These are phyloP conservation scores for Butorides virescens DNA, from an alignment of 2,113 vertebrate species.

Conservation along the genomic window DNA sequence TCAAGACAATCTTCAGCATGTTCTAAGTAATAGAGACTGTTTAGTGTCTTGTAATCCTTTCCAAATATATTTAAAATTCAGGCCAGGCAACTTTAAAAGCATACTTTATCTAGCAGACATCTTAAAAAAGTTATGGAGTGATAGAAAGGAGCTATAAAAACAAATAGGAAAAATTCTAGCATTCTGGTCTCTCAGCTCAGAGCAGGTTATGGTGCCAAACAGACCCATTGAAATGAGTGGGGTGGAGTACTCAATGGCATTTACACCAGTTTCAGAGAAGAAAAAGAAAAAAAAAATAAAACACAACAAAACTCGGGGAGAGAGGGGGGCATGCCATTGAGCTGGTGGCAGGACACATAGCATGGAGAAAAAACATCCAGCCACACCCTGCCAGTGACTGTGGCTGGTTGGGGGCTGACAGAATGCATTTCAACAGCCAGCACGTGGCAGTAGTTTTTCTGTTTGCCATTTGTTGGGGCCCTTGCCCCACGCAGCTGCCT, in stretches of 20 bases:
- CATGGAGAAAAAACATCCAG: neutral
- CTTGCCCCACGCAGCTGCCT: neutral
- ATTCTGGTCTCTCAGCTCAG: neutral
- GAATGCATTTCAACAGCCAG: neutral
- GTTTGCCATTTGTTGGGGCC: accelerated
- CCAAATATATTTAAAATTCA: neutral
- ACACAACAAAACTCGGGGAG: no score
- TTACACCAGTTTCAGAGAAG: neutral
- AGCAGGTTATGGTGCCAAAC: neutral
- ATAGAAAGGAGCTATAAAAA: neutral
- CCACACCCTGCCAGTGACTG: accelerated
- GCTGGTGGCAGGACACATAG: accelerated
- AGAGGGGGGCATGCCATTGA: accelerated
- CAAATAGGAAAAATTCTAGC: neutral
- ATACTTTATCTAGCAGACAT: neutral
- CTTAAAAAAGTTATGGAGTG: neutral
- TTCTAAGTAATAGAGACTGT: neutral
- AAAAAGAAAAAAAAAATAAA: neutral
- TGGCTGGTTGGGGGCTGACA: neutral
- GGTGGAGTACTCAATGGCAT: neutral
- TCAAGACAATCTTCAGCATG: neutral
- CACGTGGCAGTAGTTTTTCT: neutral
- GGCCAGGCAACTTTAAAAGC: neutral
- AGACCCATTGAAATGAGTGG: neutral
- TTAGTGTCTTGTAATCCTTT: neutral